Percentiles rank a stretch among this genome's conserved stretches.
Conservation (phyloP, 2,797 vertebrate species). For the Tragelaphus eurycerus region DNA sequence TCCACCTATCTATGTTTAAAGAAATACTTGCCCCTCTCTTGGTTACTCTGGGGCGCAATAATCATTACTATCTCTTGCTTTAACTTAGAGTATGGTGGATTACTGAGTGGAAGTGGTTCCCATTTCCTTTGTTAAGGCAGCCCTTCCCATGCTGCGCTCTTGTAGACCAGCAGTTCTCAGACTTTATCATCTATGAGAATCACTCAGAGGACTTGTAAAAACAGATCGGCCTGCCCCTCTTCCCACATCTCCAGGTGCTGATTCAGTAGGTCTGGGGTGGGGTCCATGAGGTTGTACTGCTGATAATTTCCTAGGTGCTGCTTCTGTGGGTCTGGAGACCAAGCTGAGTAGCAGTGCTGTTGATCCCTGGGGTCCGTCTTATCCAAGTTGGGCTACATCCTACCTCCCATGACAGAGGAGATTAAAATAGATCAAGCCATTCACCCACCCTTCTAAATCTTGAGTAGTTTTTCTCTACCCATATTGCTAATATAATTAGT, state of each 20-base stretch:
- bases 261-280: background rate
- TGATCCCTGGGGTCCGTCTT: background rate
- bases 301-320: background rate
- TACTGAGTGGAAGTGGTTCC: background rate
- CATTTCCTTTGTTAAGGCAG: background rate
- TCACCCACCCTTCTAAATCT: background rate
- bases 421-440: background rate
- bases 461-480: background rate
- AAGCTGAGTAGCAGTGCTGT: background rate
- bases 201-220: background rate
- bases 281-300: background rate
- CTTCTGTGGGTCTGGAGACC: background rate
- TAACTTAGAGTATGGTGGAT: background rate
- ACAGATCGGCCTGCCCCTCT: background rate
- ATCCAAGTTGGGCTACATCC: background rate
- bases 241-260: background rate
- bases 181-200: background rate
- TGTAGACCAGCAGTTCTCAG: background rate
- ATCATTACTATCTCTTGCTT: background rate
- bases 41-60: background rate
- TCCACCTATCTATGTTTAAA: background rate
- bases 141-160: too few species aligned
- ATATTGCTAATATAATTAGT: background rate
- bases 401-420: background rate
- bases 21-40: background rate